These are phyloP conservation scores for Pegea sp. DNA, from an alignment of 23 tunicate genomes.

Conservation along the genomic window DNA sequence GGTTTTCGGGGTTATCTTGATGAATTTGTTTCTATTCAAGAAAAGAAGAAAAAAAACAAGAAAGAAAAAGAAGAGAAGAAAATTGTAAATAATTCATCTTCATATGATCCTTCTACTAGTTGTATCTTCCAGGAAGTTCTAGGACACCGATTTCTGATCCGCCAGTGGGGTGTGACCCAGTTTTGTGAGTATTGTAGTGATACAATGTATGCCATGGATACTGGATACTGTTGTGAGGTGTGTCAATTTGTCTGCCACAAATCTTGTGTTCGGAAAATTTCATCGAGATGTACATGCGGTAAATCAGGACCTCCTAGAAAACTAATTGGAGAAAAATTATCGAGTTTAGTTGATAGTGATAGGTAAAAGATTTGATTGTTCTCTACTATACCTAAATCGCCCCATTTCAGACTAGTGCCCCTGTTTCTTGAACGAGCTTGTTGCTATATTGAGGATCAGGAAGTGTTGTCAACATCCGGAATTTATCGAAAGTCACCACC, in stretches of 20 bases:
- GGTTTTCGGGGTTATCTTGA: neutral
- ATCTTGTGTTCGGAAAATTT: slow-evolving; percentile 18
- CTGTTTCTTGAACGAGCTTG: no score
- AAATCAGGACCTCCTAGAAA: slow-evolving; percentile 12
- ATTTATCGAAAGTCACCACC: no score
- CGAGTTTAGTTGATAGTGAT: slow-evolving; percentile 3
- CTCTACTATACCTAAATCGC: no score
- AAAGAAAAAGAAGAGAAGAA: no score
- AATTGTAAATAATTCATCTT: no score
- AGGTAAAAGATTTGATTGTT: neutral
- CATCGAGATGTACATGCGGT: slow-evolving; percentile 10
- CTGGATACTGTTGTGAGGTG: no score
- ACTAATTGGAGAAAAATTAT: slow-evolving; percentile 25
- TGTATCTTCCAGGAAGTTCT: slow-evolving; percentile 10
- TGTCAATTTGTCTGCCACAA: slow-evolving; percentile 43
- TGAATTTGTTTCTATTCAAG: no score
- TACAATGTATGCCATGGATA: slow-evolving; percentile 34
- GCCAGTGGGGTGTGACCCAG: slow-evolving; percentile 41
- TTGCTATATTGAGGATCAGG: no score
- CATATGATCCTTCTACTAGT: no score
- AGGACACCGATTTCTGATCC: slow-evolving; percentile 19
- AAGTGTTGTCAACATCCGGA: no score
- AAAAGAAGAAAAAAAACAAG: no score
- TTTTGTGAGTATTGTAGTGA: slow-evolving; percentile 22
- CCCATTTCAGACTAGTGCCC: no score